Percentiles rank a stretch among this genome's conserved stretches.
These are phyloP conservation scores for Montipora sp. DNA, from an alignment of 64 coral and sea anemone species.

Conservation along the genomic window DNA sequence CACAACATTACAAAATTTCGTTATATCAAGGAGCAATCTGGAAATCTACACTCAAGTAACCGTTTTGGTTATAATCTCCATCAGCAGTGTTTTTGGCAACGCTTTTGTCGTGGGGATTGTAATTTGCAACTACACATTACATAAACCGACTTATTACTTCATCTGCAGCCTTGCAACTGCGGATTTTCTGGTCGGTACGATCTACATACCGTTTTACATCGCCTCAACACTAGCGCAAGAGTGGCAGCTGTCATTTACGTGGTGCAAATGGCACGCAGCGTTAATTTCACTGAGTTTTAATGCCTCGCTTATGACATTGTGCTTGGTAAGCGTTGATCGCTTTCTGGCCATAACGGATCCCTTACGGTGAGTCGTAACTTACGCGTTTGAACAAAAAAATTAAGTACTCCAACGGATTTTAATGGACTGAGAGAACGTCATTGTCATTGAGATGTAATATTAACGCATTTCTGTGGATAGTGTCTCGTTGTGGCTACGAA, in stretches of 20 bases:
- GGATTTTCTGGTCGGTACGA: constrained; percentile 76
- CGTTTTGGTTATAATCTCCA: constrained; percentile 61
- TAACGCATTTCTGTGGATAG: no score
- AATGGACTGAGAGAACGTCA: no score
- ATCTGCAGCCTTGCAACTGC: constrained; percentile 79
- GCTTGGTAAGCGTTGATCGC: constrained; percentile 77
- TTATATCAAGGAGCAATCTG: neutral
- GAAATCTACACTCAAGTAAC: constrained; percentile 18
- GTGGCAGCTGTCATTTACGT: constrained; percentile 46
- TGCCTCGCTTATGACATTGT: constrained; percentile 79
- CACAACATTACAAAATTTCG: neutral
- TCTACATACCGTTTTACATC: constrained; percentile 83
- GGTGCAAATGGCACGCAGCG: constrained; percentile 75
- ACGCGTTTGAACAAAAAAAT: neutral
- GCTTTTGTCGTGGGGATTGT: constrained; percentile 49
- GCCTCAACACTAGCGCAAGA: constrained; percentile 54
- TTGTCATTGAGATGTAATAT: no score
- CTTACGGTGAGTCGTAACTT: constrained; percentile 51
- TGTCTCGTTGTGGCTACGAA: no score
- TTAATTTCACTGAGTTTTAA: constrained; percentile 78
- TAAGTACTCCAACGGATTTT: no score
- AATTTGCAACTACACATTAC: constrained; percentile 69
- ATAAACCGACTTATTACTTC: constrained; percentile 88
- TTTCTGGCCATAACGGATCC: constrained; percentile 88
- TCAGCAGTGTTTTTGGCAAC: constrained; percentile 84